Percentiles rank a stretch among this genome's conserved stretches.
phyloP scores from a whole-genome alignment of 2,797 vertebrate species.

The Tapera naevia region DNA sequence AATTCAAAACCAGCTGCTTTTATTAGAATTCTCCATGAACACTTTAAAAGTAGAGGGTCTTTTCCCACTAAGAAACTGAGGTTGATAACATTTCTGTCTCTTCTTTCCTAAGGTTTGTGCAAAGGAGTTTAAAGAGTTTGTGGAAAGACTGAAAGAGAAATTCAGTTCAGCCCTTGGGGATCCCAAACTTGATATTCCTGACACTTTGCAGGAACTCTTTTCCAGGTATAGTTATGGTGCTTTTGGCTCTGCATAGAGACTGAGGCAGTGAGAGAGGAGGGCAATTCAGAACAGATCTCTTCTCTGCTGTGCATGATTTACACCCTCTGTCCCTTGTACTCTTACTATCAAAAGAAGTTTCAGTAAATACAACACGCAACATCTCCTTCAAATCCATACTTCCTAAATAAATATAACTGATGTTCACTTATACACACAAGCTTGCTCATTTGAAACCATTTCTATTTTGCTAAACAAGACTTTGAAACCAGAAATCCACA shows the following conservation, averaged over 20 bases:
- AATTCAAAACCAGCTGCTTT: not conserved
- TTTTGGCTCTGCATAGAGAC: not conserved
- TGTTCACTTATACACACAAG: not conserved
- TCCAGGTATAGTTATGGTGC: constrained; percentile 74
- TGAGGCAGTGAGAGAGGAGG: not conserved
- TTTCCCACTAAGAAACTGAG: not conserved
- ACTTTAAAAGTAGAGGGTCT: not conserved
- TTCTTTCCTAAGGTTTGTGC: constrained; percentile 83
- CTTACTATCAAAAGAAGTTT: not conserved
- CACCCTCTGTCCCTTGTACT: not conserved
- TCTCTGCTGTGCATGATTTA: not conserved
- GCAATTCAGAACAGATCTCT: not conserved
- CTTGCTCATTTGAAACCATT: not conserved
- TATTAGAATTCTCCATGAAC: not conserved
- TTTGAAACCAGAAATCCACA: not conserved
- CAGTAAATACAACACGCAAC: not conserved
- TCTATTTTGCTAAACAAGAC: not conserved
- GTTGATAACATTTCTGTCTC: not conserved
- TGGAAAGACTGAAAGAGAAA: constrained; percentile 86
- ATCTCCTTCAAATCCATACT: not conserved
- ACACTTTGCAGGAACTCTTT: constrained; percentile 88
- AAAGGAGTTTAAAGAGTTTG: constrained; percentile 86
- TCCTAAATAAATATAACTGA: not conserved
- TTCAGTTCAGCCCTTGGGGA: constrained; percentile 83
- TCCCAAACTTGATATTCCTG: constrained; percentile 80